Evolutionary conservation across 2,888 invertebrate species (phyloP), one percentile per base, ranked within the genome.

Genomic region (Scaptomyza cyrtandrae): DNA sequence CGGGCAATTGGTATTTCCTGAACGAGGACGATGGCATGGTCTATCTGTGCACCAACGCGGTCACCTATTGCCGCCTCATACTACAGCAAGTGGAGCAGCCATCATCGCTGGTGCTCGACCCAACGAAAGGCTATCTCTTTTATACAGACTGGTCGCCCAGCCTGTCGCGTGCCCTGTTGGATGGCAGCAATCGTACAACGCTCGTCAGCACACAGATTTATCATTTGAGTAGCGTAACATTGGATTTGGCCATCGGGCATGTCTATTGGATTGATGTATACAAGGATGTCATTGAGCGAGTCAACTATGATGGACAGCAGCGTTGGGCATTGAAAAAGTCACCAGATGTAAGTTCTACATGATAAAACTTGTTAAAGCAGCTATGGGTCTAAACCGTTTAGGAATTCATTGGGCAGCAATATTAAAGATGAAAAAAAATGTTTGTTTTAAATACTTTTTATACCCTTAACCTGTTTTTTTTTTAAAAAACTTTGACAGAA

Each of bases 181-280:
- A 95, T 89, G 96, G 96, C 59, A 92, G 91, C n/a, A 93, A 93
- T 75, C 93, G 94, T 59, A 93, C 91, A 46, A 86, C 93, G n/a
- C 91, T 97, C 71, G 95, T 95, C 6, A 92, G 93, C 52, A 93
- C 93, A 49, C 95, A 95, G 91, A 96, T 97, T 67, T 96, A 96
- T 74, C 96, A 96, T 92, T 97, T 97, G 1, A 94, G 94, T 78
- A 95, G 95, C 61, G 93, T 97, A 35, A 93, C 95, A 16, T 93
- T 96, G 54, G 97, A 97, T 93, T 94, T 94, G 76, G 94, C 96
- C 39, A 94, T 94, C 54, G 93, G 94, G 84, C 93, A 94, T 86
- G 93, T 97, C 24, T 97, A 96, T 92, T 97, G 96, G 96, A 95
- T 95, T 58, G 97, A 97, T 92, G 94, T 95, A 7, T 96, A 96